These are phyloP conservation scores for Aphis craccivora DNA, from an alignment of 1,140 invertebrate species.

Conservation along the genomic window DNA sequence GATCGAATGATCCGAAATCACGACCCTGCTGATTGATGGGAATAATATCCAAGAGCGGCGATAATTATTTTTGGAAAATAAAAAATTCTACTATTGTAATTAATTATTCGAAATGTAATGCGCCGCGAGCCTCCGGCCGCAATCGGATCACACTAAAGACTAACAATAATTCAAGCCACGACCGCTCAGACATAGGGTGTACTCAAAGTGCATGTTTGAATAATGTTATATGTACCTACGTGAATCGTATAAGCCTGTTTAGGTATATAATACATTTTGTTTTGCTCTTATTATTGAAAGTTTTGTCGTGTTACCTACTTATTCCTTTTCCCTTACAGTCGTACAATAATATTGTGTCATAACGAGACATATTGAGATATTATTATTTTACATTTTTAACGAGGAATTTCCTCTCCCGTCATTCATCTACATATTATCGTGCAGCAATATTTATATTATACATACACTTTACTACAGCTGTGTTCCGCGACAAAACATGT, in stretches of 20 bases:
- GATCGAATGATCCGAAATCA: conserved; percentile 55
- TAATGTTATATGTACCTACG: neutral
- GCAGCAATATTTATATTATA: neutral
- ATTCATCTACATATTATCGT: neutral
- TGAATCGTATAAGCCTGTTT: too few species aligned
- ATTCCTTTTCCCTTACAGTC: neutral
- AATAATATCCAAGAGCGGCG: conserved; percentile 48
- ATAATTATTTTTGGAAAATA: conserved; percentile 51
- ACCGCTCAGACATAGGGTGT: neutral
- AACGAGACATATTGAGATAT: neutral
- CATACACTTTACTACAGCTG: neutral
- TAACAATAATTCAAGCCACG: conserved; percentile 41
- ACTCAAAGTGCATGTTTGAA: neutral
- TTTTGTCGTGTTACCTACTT: neutral
- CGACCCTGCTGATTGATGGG: conserved; percentile 45
- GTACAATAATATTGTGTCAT: neutral
- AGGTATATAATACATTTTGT: neutral
- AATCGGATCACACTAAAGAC: conserved; percentile 46
- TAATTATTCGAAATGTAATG: conserved; percentile 48
- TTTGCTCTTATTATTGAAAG: neutral
- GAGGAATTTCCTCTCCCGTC: neutral
- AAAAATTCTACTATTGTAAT: conserved; percentile 39
- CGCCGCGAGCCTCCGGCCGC: conserved; percentile 15
- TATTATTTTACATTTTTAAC: neutral
- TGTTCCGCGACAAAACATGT: neutral